A percentile compares a stretch with the other conserved stretches of the same genome.
Evolutionary conservation across 2,113 vertebrate species (phyloP).

Genomic region (Passerina amoena): DNA sequence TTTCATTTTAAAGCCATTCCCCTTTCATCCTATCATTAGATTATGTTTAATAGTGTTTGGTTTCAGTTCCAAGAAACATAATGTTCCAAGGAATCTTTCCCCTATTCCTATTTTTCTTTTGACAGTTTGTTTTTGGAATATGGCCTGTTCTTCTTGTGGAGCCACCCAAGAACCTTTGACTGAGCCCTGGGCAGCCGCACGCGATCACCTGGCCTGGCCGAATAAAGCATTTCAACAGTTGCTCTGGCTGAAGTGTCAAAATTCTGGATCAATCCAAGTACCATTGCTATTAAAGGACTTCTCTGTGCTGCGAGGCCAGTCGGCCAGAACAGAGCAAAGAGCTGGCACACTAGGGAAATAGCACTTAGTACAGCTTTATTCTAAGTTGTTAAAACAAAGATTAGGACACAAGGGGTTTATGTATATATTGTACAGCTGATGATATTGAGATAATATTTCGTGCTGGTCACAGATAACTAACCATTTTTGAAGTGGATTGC

Average conservation of each 20-base stretch:
- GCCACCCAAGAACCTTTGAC: conserved; percentile 85
- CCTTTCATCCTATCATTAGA: not conserved
- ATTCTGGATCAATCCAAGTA: conserved; percentile 1
- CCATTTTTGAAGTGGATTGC: conserved; percentile 52
- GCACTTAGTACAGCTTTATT: conserved; percentile 47
- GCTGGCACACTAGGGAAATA: not conserved
- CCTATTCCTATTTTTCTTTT: conserved; percentile 30
- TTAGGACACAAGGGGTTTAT: conserved; percentile 37
- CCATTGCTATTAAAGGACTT: conserved; percentile 1
- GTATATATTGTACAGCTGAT: conserved; percentile 59
- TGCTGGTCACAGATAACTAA: conserved; percentile 67
- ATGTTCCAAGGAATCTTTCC: not conserved
- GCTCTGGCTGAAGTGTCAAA: not conserved
- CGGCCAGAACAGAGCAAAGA: not conserved
- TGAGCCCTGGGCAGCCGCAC: not conserved
- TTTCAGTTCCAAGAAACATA: not conserved
- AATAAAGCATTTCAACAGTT: conserved; percentile 43
- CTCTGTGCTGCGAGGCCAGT: not conserved
- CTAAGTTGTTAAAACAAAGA: conserved; percentile 48
- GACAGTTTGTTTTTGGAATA: conserved; percentile 90
- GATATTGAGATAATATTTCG: conserved; percentile 58
- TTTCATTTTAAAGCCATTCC: not conserved
- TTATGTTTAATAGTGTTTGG: not conserved
- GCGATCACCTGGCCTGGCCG: not conserved
- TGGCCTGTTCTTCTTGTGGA: conserved; percentile 93